Conservation (phyloP, 1,140 invertebrate genomes). For the Papilio glaucus region DNA sequence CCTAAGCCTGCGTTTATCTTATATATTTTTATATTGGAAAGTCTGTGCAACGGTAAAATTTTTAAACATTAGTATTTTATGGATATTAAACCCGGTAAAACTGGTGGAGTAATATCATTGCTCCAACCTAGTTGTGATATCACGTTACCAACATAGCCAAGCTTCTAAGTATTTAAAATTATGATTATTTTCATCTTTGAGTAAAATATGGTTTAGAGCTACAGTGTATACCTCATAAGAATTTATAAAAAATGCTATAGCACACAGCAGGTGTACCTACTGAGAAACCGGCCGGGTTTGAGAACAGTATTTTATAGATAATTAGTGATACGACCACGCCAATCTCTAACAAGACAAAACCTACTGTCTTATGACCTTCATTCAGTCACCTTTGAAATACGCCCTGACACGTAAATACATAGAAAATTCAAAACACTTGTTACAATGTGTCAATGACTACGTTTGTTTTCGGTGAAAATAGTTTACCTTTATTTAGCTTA, state of each 20-base stretch:
- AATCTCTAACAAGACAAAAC: slow-evolving; percentile 59
- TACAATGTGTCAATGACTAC: slow-evolving; percentile 78
- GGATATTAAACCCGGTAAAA: slow-evolving; percentile 43
- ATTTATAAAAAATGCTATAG: slow-evolving; percentile 46
- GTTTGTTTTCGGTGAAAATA: slow-evolving; percentile 78
- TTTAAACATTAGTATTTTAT: slow-evolving; percentile 41
- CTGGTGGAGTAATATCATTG: slow-evolving; percentile 48
- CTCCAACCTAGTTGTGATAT: slow-evolving; percentile 53
- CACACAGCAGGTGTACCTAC: slow-evolving; percentile 54
- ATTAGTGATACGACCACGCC: slow-evolving; percentile 77
- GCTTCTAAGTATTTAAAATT: slow-evolving; percentile 51
- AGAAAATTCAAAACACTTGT: slow-evolving; percentile 78
- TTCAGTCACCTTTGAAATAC: slow-evolving; percentile 49
- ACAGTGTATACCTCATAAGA: slow-evolving; percentile 42
- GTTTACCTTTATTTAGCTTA: slow-evolving; percentile 83
- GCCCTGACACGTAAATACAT: slow-evolving; percentile 64
- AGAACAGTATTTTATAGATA: slow-evolving; percentile 64
- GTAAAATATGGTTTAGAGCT: slow-evolving; percentile 36
- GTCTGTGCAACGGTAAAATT: slow-evolving; percentile 20
- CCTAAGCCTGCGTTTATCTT: neutral
- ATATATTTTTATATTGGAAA: slow-evolving; percentile 17
- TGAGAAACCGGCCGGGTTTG: slow-evolving; percentile 62
- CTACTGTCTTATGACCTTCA: slow-evolving; percentile 70
- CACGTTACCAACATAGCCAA: slow-evolving; percentile 55
- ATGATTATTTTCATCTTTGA: slow-evolving; percentile 38